Conservation (phyloP, 2,113 vertebrate genomes). For the Orientallactaga bullata region DNA sequence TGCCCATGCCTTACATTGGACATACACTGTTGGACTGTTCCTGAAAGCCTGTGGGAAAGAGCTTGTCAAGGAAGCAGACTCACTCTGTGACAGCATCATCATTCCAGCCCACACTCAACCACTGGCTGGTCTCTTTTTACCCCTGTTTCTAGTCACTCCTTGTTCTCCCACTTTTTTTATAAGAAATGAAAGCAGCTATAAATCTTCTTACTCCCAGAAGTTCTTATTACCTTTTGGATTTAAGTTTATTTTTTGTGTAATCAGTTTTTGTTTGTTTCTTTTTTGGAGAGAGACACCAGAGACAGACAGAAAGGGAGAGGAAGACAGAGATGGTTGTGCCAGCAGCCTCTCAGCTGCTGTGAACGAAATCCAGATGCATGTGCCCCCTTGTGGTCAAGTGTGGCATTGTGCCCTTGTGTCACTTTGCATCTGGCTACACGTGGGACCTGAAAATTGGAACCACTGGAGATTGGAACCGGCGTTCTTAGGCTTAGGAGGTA, state of each 20-base stretch:
- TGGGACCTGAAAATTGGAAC: too few relatives aligned
- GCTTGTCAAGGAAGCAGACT: not conserved
- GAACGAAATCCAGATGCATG: too few relatives aligned
- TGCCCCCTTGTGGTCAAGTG: too few relatives aligned
- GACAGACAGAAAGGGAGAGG: too few relatives aligned
- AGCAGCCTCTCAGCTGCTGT: too few relatives aligned
- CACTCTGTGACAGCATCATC: not conserved
- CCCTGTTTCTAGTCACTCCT: not conserved
- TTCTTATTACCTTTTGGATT: not conserved
- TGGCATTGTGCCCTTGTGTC: too few relatives aligned
- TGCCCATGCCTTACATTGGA: not conserved
- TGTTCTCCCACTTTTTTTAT: not conserved
- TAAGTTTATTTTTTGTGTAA: not conserved
- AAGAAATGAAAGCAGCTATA: constrained; percentile 10
- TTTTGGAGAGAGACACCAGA: too few relatives aligned
- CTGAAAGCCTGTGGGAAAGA: not conserved
- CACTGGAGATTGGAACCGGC: too few relatives aligned
- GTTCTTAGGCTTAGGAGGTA: too few relatives aligned
- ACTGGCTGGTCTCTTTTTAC: not conserved
- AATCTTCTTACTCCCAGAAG: not conserved
- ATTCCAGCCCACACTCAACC: not conserved
- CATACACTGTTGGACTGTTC: not conserved
- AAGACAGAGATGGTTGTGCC: too few relatives aligned
- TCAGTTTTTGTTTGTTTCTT: not conserved
- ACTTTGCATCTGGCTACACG: too few relatives aligned